Conservation (phyloP, 2,888 invertebrate species). For the Strigamia crassipes region DNA sequence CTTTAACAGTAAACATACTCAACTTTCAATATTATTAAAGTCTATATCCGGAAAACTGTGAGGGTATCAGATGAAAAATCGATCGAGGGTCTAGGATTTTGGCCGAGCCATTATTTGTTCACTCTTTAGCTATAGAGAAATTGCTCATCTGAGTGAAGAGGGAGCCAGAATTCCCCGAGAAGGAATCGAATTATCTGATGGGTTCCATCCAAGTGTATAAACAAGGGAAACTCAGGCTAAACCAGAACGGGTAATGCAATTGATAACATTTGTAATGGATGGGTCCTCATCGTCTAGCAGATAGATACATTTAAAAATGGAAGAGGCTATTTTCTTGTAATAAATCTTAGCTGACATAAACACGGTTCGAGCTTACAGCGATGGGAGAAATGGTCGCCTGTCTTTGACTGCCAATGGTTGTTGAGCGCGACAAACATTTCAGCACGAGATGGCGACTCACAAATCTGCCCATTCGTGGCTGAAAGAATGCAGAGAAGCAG, state of each 20-base stretch:
- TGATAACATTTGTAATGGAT: slow-evolving; percentile 38
- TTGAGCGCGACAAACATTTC: slow-evolving; percentile 24
- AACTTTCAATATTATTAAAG: slow-evolving; percentile 29
- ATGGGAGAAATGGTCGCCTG: slow-evolving; percentile 11
- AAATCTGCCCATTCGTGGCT: not conserved
- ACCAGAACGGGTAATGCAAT: slow-evolving; percentile 34
- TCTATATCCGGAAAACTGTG: not conserved
- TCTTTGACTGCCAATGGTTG: slow-evolving; percentile 36
- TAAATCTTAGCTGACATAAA: slow-evolving; percentile 29
- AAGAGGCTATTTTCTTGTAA: slow-evolving; percentile 12
- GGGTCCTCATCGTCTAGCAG: slow-evolving; percentile 32
- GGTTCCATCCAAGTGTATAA: slow-evolving; percentile 40
- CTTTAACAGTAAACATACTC: slow-evolving; percentile 12
- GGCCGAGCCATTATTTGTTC: slow-evolving; percentile 24
- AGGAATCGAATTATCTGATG: slow-evolving; percentile 42
- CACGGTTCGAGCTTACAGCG: not conserved
- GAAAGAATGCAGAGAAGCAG: not conserved
- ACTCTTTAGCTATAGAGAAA: slow-evolving; percentile 42
- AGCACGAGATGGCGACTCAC: slow-evolving; percentile 10
- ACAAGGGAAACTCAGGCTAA: slow-evolving; percentile 35
- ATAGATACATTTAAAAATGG: slow-evolving; percentile 30
- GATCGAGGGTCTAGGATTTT: not conserved
- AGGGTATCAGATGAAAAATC: slow-evolving; percentile 38
- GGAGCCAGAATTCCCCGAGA: slow-evolving; percentile 40
- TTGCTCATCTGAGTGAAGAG: slow-evolving; percentile 40